Conservation (phyloP, 2,797 vertebrate genomes). For the Lutjanus campechanus region DNA sequence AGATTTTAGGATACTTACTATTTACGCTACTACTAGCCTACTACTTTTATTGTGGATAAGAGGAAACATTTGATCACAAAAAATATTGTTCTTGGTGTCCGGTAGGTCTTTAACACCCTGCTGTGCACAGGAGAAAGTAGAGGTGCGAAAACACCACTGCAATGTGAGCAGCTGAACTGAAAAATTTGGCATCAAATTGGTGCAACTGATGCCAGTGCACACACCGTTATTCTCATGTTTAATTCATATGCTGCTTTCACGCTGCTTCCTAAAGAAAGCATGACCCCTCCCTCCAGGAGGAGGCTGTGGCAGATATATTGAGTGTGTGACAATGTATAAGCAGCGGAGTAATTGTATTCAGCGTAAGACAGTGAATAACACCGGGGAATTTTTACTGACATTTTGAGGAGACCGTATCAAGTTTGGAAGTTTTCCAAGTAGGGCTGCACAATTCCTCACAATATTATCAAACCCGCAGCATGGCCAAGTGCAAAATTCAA, state of each 20-base stretch:
- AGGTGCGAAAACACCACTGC: not conserved
- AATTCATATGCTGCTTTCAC: constrained; percentile 7
- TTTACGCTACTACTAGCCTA: not conserved
- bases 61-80: no score
- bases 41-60: not conserved
- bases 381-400: not conserved
- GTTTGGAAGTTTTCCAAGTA: not conserved
- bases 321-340: not conserved
- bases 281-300: not conserved
- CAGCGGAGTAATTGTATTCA: constrained; percentile 1
- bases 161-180: not conserved
- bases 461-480: no score
- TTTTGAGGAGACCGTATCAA: not conserved
- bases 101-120: not conserved
- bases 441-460: no score
- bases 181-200: not conserved
- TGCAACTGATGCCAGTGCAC: not conserved
- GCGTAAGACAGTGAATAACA: not conserved
- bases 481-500: no score
- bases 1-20: not conserved
- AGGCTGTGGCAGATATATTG: constrained; percentile 9
- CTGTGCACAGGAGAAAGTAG: not conserved
- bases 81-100: not conserved
- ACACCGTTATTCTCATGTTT: not conserved
- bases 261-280: not conserved